Evolutionary conservation across 2,797 vertebrate species (phyloP), one percentile per base, ranked within the genome.

Genomic region (Enteromius mattozi): DNA sequence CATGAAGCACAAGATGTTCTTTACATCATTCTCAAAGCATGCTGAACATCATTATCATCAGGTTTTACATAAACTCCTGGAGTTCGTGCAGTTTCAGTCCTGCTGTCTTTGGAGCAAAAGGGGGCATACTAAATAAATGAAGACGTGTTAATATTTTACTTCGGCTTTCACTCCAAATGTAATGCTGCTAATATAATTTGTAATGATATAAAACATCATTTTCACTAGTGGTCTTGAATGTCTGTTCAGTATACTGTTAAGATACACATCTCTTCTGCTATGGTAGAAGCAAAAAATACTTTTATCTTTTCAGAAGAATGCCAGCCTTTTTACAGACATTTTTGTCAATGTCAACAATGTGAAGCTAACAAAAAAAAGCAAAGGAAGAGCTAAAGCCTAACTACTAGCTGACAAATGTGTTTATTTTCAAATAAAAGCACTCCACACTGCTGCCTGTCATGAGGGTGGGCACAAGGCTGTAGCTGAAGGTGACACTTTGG

Each of bases 401-500:
- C 72, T 33, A 59, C 78, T 66, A 81, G 74, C 42, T 84, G 80
- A 87, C 56, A 81, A 80, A 81, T 74, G 70, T 51, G 21, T 75
- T 78, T 81, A 78, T 66, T 47, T 74, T 70, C 30, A 86, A 84
- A 68, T 81, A 83, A 86, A 77, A 21, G 42, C 61, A 27, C 33
- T 70, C 80, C 49, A 12, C 61, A 79, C 74, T 45, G 51, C 35
- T 76, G 81, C 42, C 51, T 78, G 61, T 85, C 68, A 86, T 80
- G 61, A 81, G 61, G 69, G 45, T 77, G 54, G 12, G 47, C 37
- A 78, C 70, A 51, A 80, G 68, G 35, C 68, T 83, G 65, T 80
- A 13, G 65, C 40, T 75, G 54, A 79, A 87, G 83, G 78, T 84
- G 75, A 86, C 82, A 86, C 79, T 86, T 84, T 56, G 69, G 75